Evolutionary conservation across 1,140 invertebrate species (phyloP).

Genomic region (Grapholita molesta): DNA sequence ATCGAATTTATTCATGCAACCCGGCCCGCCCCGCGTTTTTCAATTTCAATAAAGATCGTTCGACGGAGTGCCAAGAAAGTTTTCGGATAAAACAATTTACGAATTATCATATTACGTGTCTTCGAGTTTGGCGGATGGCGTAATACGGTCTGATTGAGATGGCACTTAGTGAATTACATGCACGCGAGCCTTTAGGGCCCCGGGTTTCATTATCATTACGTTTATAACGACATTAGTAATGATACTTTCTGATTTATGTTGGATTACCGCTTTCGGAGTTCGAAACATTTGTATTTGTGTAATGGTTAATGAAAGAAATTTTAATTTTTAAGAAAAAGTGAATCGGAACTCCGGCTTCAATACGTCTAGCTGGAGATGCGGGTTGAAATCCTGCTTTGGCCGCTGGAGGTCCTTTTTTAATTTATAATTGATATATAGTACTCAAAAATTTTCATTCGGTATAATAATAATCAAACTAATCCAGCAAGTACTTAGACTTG

Average conservation of each 20-base stretch:
- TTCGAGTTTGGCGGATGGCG: neutral
- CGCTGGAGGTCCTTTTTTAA: no score
- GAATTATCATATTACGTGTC: slow-evolving; percentile 24
- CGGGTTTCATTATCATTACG: neutral
- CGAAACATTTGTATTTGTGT: neutral
- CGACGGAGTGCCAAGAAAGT: slow-evolving; percentile 32
- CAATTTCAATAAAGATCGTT: slow-evolving; percentile 52
- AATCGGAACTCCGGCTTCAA: no score
- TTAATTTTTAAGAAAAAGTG: no score
- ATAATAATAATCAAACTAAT: no score
- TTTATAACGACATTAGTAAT: neutral
- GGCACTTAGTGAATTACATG: neutral
- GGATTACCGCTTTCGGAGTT: neutral
- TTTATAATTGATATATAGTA: no score
- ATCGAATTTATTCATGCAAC: slow-evolving; percentile 54
- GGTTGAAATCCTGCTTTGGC: no score
- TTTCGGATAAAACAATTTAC: slow-evolving; percentile 50
- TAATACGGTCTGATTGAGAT: neutral
- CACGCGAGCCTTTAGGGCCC: neutral
- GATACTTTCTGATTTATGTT: neutral
- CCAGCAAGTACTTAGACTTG: no score
- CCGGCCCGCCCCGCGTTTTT: slow-evolving; percentile 36
- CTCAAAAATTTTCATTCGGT: no score
- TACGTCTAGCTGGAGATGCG: no score
- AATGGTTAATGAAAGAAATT: no score